Evolutionary conservation across 2,797 vertebrate genomes (phyloP), one percentile per base, ranked within the genome.

Genomic region (Thalassophryne amazonica): DNA sequence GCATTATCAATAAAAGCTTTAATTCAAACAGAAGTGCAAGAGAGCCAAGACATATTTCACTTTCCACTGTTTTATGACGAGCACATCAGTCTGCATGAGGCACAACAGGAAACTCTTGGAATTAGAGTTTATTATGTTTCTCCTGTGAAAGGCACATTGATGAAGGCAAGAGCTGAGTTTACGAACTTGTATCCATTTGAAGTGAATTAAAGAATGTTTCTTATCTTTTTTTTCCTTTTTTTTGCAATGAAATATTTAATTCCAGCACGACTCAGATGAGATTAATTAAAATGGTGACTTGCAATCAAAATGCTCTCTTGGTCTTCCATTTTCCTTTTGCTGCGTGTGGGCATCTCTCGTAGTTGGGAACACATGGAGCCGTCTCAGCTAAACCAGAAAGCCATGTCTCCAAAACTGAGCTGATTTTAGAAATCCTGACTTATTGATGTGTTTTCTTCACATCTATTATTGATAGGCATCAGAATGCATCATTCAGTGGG

Each of bases 161-260:
- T 53, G 32, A 67, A 77, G 52, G 59, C 70, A 62, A 43, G 38
- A 60, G 34, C 5, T 19, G 42, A 59, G 57, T 68, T 69, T 51
- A 53, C 65, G 76, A 59, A 66, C 66, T 73, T 30, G 38, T 83
- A 88, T 88, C 87, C 4, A 38, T 90, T 89, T 90, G 82, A 91
- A 84, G 84, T 62, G 35, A 85, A 82, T 83, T 81, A 80, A 83
- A 79, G 60, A 70, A 69, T 68, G 62, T 82, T 50, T 79, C 68
- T 78, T 83, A 72, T 66, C 85, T 76, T 52, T 73, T 74, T 86
- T 74, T 74, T 76, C 38, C 37, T 35, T 35, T 58, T 51, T 54
- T 53, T 18, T 58, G 35, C 71, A 65, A 87, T 90, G 36, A 90
- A 90, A 88, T 89, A 90, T 89, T 89, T 61, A 89, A 83, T 72